Evolutionary conservation across 2,888 invertebrate species (phyloP).

Genomic region (Hanleya hanleyi): DNA sequence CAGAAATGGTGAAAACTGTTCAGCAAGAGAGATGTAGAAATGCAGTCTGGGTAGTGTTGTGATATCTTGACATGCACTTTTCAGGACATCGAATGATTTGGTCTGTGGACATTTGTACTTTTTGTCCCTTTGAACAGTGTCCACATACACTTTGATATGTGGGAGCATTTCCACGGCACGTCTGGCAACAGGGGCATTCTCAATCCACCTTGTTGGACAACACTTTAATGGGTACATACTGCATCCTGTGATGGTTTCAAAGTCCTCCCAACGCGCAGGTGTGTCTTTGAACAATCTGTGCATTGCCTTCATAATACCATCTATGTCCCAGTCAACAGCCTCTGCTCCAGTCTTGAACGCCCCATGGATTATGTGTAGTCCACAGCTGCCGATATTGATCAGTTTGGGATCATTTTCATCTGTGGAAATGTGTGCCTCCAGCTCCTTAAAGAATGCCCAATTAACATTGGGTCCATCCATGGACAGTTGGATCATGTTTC

Average conservation of each 20-base stretch:
- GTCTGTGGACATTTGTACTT: background rate
- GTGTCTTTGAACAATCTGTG: background rate
- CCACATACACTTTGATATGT: background rate
- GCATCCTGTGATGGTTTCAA: background rate
- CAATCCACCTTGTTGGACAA: background rate
- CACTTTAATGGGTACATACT: background rate
- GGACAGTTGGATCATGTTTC: conserved; percentile 8
- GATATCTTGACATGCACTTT: background rate
- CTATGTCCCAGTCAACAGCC: background rate
- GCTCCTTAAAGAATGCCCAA: conserved; percentile 7
- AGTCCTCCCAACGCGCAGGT: background rate
- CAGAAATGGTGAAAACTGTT: conserved; percentile 21
- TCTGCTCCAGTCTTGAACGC: background rate
- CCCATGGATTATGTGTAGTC: background rate
- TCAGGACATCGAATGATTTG: background rate
- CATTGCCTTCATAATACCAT: background rate
- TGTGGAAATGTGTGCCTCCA: background rate
- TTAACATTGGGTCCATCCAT: conserved; percentile 15
- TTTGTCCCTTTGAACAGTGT: background rate
- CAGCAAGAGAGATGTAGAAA: background rate
- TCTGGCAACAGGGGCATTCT: background rate
- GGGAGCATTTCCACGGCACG: background rate
- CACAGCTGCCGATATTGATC: background rate
- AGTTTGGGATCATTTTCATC: conserved; percentile 1
- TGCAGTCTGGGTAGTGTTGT: background rate